Evolutionary conservation across 2,797 vertebrate genomes (phyloP), one percentile per base, ranked within the genome.

Genomic region (Squalus acanthias): DNA sequence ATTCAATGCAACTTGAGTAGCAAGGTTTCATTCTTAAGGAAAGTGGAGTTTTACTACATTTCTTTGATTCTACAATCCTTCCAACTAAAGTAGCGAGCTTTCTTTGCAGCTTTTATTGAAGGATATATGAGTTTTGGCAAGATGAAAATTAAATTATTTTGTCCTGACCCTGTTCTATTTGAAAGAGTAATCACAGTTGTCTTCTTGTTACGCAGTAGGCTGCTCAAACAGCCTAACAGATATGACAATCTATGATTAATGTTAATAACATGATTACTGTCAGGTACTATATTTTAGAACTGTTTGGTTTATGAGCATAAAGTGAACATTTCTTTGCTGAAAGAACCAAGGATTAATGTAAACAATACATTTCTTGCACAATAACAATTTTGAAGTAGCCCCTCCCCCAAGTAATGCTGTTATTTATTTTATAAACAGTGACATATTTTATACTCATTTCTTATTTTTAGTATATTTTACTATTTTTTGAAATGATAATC

Each of bases 261-360:
- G 93, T 95, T 95, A 95, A 95, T 95, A 95, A 74, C 94, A 72
- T 74, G 94, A 72, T 95, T 95, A 74, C 94, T 95, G 94, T 95
- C 94, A 95, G 65, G n/a, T 50, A 29, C 69, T 95, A 33, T 72
- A 57, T 70, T 57, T 53, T 74, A 50, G 50, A 57, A 72, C 69
- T 95, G 69, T 95, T 60, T 57, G 65, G 89, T 67, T 39, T 60
- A 67, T n/a, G 70, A 95, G 50, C 50, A 95, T 95, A 74, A 95
- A 95, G 93, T 17, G 53, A 67, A 95, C 12, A 95, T 57, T 95
- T 95, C 69, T 67, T 93, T 65, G 17, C 63, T 67, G 63, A 95
- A 29, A 50, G 94, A 95, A 33, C 33, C 26, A 67, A 53, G 94
- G 46, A 95, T 70, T 74, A 72, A 74, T 50, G 39, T 57, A 57